Conservation (phyloP, 1,140 invertebrate genomes). For the Paraescarpia echinospica region DNA sequence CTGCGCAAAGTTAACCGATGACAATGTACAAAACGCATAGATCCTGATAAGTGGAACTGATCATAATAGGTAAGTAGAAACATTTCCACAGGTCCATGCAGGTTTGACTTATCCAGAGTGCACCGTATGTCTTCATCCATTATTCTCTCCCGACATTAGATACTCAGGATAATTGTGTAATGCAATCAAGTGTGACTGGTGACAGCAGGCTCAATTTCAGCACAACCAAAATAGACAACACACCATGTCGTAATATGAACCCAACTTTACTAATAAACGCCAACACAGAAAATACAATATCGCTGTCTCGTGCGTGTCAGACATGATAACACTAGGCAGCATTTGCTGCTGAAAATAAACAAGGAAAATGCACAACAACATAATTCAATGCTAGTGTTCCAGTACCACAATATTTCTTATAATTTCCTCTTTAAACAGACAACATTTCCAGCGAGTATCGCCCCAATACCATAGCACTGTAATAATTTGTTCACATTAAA, state of each 20-base stretch:
- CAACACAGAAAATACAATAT: neutral
- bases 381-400: neutral
- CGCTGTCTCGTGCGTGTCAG: neutral
- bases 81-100: too few relatives aligned
- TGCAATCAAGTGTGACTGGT: neutral
- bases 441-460: neutral
- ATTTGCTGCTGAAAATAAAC: neutral
- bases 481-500: neutral
- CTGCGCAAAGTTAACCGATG: too few relatives aligned
- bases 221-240: neutral
- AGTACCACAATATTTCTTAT: neutral
- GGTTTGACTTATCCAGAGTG: too few relatives aligned
- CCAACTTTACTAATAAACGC: constrained; percentile 5
- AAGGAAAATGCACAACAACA: neutral
- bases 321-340: neutral
- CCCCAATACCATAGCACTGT: neutral
- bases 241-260: neutral
- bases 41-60: too few relatives aligned
- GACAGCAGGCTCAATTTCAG: neutral
- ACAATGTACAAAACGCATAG: too few relatives aligned
- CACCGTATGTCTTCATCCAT: neutral
- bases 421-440: neutral
- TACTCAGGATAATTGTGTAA: neutral
- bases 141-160: neutral
- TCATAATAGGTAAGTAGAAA: too few relatives aligned